Percentiles rank a stretch among this genome's conserved stretches.
Conservation (phyloP, 2,888 invertebrate species). For the Tenthredo distinguenda region DNA sequence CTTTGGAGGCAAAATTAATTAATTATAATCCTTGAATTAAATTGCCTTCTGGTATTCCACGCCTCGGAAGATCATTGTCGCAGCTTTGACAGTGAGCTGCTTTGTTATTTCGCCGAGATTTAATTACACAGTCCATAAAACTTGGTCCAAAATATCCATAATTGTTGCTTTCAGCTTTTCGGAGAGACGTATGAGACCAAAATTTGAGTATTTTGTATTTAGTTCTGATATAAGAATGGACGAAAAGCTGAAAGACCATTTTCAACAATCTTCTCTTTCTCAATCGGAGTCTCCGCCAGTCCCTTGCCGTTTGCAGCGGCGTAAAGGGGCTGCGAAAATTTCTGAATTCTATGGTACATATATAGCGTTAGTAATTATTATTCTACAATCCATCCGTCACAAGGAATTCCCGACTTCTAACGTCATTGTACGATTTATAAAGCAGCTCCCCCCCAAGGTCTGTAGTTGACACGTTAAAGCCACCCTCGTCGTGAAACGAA, state of each 20-base stretch:
- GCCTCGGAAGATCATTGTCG: conserved; percentile 22
- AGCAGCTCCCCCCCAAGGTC: conserved; percentile 55
- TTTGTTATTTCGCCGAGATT: background rate
- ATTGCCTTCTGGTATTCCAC: background rate
- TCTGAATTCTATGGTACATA: conserved; percentile 10
- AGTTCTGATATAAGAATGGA: background rate
- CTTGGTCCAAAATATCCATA: background rate
- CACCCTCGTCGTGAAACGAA: conserved; percentile 15
- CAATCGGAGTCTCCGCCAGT: background rate
- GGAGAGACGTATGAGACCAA: background rate
- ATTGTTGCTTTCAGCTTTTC: background rate
- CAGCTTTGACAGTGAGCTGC: background rate
- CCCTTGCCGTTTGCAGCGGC: background rate
- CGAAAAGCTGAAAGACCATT: background rate
- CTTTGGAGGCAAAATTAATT: conserved; percentile 3
- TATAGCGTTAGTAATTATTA: conserved; percentile 32
- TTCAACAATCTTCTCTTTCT: background rate
- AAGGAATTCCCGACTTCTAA: conserved; percentile 50
- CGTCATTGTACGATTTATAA: conserved; percentile 59
- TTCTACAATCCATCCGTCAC: conserved; percentile 45
- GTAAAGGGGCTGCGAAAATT: conserved; percentile 15
- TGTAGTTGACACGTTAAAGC: conserved; percentile 48
- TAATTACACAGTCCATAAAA: background rate
- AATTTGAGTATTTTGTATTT: background rate
- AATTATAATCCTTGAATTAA: conserved; percentile 28